Percentiles rank a stretch among this genome's conserved stretches.
Conservation (phyloP, 2,797 vertebrate species). For the Takifugu ocellatus region DNA sequence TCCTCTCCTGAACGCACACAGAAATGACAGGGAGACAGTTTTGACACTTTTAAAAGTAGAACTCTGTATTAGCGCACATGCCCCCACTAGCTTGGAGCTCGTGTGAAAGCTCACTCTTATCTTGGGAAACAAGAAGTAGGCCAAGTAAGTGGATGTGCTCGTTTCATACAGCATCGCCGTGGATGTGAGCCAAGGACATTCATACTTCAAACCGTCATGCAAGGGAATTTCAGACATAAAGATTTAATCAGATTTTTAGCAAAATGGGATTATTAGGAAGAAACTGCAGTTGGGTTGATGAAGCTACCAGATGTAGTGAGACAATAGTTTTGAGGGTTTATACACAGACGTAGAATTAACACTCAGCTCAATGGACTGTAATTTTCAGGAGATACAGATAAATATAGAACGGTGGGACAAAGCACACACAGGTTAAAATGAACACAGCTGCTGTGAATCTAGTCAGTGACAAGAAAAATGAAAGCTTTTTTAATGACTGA, state of each 20-base stretch:
- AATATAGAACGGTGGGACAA: too few relatives aligned
- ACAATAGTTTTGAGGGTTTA: not conserved
- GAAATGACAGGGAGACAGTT: constrained; percentile 19
- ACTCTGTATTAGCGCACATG: constrained; percentile 24
- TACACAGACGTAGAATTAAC: too few relatives aligned
- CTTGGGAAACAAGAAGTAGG: constrained; percentile 70
- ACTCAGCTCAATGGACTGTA: too few relatives aligned
- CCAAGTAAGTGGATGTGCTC: constrained; percentile 60
- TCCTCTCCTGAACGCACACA: constrained; percentile 8
- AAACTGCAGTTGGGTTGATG: constrained; percentile 34
- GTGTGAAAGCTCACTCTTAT: constrained; percentile 44
- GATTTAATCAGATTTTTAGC: constrained; percentile 57
- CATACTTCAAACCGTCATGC: constrained; percentile 53
- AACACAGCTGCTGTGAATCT: too few relatives aligned
- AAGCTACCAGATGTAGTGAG: constrained; percentile 29
- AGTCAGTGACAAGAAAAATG: too few relatives aligned
- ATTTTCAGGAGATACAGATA: too few relatives aligned
- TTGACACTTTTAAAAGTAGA: constrained; percentile 18
- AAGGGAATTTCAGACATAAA: constrained; percentile 57
- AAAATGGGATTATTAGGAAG: constrained; percentile 53
- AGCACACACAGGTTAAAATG: too few relatives aligned
- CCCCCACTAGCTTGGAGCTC: constrained; percentile 37
- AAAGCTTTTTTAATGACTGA: too few relatives aligned
- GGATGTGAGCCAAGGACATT: constrained; percentile 67
- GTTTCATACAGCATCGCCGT: constrained; percentile 60